These are phyloP conservation scores for Probaryconus sp. DNA, from an alignment of 1,140 invertebrate species.

Conservation along the genomic window DNA sequence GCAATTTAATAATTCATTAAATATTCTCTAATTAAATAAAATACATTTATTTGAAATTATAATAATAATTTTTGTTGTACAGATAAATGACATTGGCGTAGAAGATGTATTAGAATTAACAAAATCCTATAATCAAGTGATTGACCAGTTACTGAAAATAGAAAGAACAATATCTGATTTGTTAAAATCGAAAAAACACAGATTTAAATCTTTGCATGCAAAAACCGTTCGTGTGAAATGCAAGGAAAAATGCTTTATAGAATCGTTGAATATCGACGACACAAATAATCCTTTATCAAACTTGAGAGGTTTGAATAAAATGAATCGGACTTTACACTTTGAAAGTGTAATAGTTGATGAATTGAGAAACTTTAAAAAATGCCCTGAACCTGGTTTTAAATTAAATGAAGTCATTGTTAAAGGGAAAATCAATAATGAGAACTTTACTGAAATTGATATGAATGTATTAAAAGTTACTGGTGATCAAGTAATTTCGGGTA, in stretches of 20 bases:
- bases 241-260: constrained; percentile 7
- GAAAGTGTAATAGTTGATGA: constrained; percentile 6
- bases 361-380: constrained; percentile 14
- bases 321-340: constrained; percentile 8
- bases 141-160: background rate
- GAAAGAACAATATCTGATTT: background rate
- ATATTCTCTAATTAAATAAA: background rate
- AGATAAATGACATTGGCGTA: constrained; percentile 60
- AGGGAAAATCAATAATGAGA: constrained; percentile 61
- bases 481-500: constrained; percentile 66
- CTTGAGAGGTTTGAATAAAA: background rate
- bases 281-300: constrained; percentile 5
- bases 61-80: constrained; percentile 15
- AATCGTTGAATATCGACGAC: constrained; percentile 3
- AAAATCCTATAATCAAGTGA: constrained; percentile 35
- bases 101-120: constrained; percentile 46
- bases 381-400: constrained; percentile 60
- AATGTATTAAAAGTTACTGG: constrained; percentile 61
- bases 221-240: background rate
- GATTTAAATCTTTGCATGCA: constrained; percentile 2
- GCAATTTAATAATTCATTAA: constrained; percentile 1
- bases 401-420: constrained; percentile 56
- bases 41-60: background rate
- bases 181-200: background rate
- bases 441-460: constrained; percentile 50